These are phyloP conservation scores for Hyppa rectilinea DNA, from an alignment of 2,888 invertebrate genomes.

Conservation along the genomic window DNA sequence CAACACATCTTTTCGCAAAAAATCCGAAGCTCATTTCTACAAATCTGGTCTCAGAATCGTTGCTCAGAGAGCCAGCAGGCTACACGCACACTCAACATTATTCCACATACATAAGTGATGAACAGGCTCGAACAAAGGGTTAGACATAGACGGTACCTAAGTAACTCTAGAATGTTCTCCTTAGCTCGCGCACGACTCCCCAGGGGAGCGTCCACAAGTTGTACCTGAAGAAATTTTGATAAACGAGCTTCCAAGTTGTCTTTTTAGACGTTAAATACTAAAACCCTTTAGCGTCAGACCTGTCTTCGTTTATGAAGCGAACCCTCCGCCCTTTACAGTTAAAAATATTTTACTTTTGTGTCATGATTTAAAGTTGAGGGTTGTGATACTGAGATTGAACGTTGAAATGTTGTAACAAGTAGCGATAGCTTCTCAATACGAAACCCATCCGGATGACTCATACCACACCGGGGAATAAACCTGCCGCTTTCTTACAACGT, in stretches of 20 bases:
- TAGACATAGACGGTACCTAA: slow-evolving; percentile 46
- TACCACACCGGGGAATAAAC: slow-evolving; percentile 12
- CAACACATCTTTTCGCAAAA: slow-evolving; percentile 20
- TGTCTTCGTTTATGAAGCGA: slow-evolving; percentile 51
- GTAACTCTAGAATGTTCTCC: slow-evolving; percentile 51
- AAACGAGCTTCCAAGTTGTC: slow-evolving; percentile 58
- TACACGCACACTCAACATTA: slow-evolving; percentile 40
- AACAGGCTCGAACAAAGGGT: slow-evolving; percentile 66
- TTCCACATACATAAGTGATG: slow-evolving; percentile 62
- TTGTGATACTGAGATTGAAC: slow-evolving; percentile 23
- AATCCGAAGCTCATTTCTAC: slow-evolving; percentile 33
- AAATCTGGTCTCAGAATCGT: slow-evolving; percentile 28
- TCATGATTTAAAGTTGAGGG: slow-evolving; percentile 31
- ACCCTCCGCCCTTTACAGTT: slow-evolving; percentile 28
- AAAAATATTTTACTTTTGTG: slow-evolving; percentile 34
- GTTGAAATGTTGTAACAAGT: slow-evolving; percentile 9
- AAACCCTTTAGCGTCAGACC: slow-evolving; percentile 60
- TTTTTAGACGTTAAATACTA: slow-evolving; percentile 52
- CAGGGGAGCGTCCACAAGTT: slow-evolving; percentile 47
- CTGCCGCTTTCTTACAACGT: slow-evolving; percentile 12
- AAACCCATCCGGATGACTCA: slow-evolving; percentile 28
- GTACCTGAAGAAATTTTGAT: slow-evolving; percentile 66
- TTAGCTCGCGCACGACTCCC: slow-evolving; percentile 27
- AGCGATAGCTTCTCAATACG: slow-evolving; percentile 28
- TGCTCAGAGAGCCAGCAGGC: slow-evolving; percentile 24